These are phyloP conservation scores for Pangasianodon gigas DNA, from an alignment of 2,113 vertebrate species.

Conservation along the genomic window DNA sequence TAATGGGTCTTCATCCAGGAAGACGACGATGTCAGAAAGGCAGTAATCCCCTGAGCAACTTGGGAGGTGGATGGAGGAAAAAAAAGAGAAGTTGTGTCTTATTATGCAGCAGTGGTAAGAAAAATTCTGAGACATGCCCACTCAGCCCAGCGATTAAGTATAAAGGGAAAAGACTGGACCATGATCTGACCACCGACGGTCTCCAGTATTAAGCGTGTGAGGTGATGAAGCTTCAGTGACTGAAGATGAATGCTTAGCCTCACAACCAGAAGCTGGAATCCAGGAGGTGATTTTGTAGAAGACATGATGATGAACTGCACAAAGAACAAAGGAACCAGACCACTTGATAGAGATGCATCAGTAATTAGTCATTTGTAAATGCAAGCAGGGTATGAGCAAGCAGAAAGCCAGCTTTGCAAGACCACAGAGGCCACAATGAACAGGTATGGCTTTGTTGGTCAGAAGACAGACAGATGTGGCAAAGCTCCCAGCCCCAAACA, in stretches of 20 bases:
- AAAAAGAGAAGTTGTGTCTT: background rate
- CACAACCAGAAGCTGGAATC: background rate
- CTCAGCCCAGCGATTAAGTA: background rate
- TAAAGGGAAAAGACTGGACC: background rate
- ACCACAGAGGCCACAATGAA: conserved; percentile 23
- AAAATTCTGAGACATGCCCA: background rate
- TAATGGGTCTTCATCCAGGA: background rate
- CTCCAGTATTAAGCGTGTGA: background rate
- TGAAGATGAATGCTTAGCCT: background rate
- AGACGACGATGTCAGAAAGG: background rate
- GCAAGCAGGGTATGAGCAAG: conserved; percentile 16
- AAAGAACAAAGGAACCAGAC: background rate
- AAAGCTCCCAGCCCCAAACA: conserved; percentile 16
- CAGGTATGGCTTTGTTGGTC: conserved; percentile 52
- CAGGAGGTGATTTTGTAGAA: background rate
- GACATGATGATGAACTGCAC: background rate
- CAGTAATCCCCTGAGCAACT: too few relatives aligned
- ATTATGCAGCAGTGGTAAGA: background rate
- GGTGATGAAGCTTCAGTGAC: background rate
- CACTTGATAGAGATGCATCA: background rate
- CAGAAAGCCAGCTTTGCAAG: conserved; percentile 16
- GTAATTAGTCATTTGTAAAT: background rate
- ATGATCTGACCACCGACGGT: background rate
- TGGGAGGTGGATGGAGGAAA: background rate
- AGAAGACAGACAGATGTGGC: conserved; percentile 26